These are phyloP conservation scores for Takifugu flavidus DNA, from an alignment of 2,113 vertebrate species.

Conservation along the genomic window DNA sequence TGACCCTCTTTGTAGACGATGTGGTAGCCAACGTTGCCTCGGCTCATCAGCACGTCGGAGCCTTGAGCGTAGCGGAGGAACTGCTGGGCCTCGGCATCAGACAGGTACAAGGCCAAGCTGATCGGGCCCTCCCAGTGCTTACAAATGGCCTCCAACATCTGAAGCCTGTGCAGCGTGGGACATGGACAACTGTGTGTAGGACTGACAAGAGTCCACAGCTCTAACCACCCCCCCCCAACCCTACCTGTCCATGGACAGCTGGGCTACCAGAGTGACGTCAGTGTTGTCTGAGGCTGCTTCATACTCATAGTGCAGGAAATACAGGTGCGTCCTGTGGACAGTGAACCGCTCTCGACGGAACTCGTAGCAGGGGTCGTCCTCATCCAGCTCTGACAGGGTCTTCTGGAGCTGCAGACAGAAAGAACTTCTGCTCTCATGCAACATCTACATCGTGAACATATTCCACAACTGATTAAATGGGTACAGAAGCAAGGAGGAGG, in stretches of 20 bases:
- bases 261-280: conserved; percentile 93
- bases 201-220: too few relatives aligned
- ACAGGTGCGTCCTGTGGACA: conserved; percentile 93
- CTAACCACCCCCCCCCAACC: too few relatives aligned
- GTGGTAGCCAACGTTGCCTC: conserved; percentile 94
- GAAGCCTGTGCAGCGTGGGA: conserved; percentile 77
- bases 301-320: conserved; percentile 94
- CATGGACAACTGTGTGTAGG: not conserved
- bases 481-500: too few relatives aligned
- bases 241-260: conserved; percentile 99
- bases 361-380: conserved; percentile 96
- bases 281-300: conserved; percentile 82
- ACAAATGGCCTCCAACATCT: conserved; percentile 99
- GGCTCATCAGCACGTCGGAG: conserved; percentile 93
- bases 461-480: too few relatives aligned
- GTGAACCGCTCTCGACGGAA: conserved; percentile 96
- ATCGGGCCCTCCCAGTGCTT: conserved; percentile 99
- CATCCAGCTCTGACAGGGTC: conserved; percentile 91
- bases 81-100: conserved; percentile 95
- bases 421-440: too few relatives aligned
- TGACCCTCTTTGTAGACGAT: conserved; percentile 99
- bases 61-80: conserved; percentile 98
- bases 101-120: conserved; percentile 96
- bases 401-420: conserved; percentile 88
- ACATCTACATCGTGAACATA: too few relatives aligned